Percentiles rank a stretch among this genome's conserved stretches.
Evolutionary conservation across 2,113 vertebrate species (phyloP).

Genomic region (Cheilinus undulatus): DNA sequence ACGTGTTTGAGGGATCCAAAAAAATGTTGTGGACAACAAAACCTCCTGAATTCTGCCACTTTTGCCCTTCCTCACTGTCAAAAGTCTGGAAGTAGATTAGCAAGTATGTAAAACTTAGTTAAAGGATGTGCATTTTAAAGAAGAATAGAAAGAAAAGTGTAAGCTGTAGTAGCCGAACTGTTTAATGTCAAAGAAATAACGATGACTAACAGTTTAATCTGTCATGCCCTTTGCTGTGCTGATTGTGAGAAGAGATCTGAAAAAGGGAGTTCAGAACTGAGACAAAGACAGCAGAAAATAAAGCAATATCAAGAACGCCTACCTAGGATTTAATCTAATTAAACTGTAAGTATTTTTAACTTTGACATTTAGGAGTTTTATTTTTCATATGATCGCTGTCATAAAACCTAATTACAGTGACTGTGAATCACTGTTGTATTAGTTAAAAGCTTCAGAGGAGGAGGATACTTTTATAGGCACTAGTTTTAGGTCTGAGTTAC

Average conservation of each 20-base stretch:
- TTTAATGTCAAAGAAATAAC: no score
- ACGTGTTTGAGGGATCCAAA: no score
- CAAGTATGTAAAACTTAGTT: no score
- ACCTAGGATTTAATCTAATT: not conserved
- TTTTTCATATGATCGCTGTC: not conserved
- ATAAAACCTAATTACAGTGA: slow-evolving; percentile 25
- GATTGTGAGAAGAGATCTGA: not conserved
- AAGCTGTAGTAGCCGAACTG: no score
- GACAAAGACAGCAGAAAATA: no score
- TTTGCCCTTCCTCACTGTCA: no score
- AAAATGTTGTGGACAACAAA: no score
- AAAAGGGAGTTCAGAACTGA: not conserved
- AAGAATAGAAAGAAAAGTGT: no score
- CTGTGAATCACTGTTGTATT: slow-evolving; percentile 32
- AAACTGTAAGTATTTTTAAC: not conserved
- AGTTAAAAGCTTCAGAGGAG: slow-evolving; percentile 18
- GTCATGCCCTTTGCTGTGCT: not conserved
- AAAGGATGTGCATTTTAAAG: no score
- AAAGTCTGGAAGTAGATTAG: no score
- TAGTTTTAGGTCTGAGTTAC: slow-evolving; percentile 24
- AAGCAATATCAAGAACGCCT: not conserved
- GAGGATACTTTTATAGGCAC: slow-evolving; percentile 41
- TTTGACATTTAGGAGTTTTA: slow-evolving; percentile 13
- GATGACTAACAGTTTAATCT: no score
- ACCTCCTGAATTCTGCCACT: no score